Evolutionary conservation across 2,888 invertebrate species (phyloP).

Genomic region (Nephrocerus scutellatus): DNA sequence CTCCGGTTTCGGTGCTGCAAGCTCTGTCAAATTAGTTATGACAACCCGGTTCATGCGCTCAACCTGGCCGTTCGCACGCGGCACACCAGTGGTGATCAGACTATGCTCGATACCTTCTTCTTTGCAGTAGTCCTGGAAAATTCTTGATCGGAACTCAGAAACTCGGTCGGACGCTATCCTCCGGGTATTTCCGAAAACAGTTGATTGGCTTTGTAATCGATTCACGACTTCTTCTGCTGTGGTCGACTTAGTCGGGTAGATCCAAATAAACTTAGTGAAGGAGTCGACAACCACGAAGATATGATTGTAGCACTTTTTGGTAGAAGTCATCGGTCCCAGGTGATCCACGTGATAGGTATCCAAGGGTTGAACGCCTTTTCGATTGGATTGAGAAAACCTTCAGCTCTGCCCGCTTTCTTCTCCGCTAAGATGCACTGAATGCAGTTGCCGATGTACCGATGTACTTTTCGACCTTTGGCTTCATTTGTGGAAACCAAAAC

Average conservation of each 20-base stretch:
- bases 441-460: constrained; percentile 1
- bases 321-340: neutral
- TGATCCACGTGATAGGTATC: constrained; percentile 4
- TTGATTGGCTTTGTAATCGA: neutral
- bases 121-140: constrained; percentile 31
- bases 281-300: neutral
- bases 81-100: constrained; percentile 29
- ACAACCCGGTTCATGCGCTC: too few species aligned
- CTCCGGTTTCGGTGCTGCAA: too few species aligned
- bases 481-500: constrained; percentile 2
- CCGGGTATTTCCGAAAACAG: constrained; percentile 13
- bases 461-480: neutral
- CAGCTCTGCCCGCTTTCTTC: constrained; percentile 25
- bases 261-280: neutral
- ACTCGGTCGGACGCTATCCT: constrained; percentile 37
- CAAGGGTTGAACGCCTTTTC: constrained; percentile 28
- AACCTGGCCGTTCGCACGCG: constrained; percentile 36
- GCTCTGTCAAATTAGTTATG: too few species aligned
- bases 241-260: constrained; percentile 1
- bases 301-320: constrained; percentile 1
- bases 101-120: constrained; percentile 27
- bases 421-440: constrained; percentile 14
- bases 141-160: constrained; percentile 34
- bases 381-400: constrained; percentile 34
- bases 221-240: neutral